Base-by-base conservation (phyloP, 35 echinoderm and acorn worm species). In the Ophiothrix spiculata region DNA sequence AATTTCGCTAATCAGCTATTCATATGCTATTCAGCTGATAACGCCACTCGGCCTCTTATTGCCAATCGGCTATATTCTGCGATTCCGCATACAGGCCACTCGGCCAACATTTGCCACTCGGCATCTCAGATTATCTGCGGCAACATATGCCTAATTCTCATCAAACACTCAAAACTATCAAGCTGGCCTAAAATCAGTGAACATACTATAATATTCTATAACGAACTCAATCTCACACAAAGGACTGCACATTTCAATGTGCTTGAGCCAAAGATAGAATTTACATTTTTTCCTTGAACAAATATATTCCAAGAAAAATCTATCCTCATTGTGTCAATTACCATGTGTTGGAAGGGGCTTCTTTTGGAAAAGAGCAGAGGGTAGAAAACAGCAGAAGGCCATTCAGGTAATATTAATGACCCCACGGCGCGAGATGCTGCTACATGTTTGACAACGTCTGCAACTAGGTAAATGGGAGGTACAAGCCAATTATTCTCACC, bases 401-500 rank as follows among this genome's bases (percentile, higher is more conserved):
- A 85, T 32, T 35, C 17, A 1, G 75, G 81, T 3, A 85, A 63
- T 40, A 84, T 75, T 31, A 90, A 36, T 23, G 88, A 84, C 3
- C 56, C 87, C 37, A 31, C 19, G 35, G 73, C 87, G 35, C 15
- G 29, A 29, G 64, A 40, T 19, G 60, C 37, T 75, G n/a, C 17
- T n/a, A 89, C 28, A 32, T 89, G 79, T n/a, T 75, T 74, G 1
- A 89, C 15, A 1, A 83, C 80, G 3, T 40, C 17, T 41, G 28
- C 78, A 41, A 81, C 60, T 32, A 36, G 64, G 31, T 80, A 25
- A 35, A 89, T 75, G 13, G 87, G 79, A 19, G 87, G 87, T 15
- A 89, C 79, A 29, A 89, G 36, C 87, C 87, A 89, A 40, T 84
- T 83, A 79, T 77, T 77, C 13, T 90, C 88, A 63, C 34, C 40